Conservation (phyloP, 2,888 invertebrate genomes). For the Anodontia alba region DNA sequence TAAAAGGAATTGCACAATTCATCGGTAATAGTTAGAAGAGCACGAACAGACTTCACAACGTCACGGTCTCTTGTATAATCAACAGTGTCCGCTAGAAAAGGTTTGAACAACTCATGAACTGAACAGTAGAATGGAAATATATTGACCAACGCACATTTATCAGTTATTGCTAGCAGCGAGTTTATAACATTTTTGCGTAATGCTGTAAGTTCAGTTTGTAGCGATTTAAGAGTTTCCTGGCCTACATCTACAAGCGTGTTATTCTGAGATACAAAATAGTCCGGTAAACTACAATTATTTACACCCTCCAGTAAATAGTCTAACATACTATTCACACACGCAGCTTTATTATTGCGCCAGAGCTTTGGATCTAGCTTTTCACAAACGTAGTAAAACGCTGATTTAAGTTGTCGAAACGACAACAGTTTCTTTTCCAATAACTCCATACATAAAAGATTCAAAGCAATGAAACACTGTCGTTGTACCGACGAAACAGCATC, state of each 20-base stretch:
- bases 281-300: conserved; percentile 60
- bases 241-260: conserved; percentile 66
- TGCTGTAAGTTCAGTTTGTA: conserved; percentile 60
- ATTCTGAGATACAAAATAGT: conserved; percentile 70
- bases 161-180: conserved; percentile 51
- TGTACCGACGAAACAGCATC: conserved; percentile 69
- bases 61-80: conserved; percentile 51
- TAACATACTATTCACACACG: conserved; percentile 61
- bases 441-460: conserved; percentile 62
- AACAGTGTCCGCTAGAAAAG: conserved; percentile 58
- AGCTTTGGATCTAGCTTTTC: conserved; percentile 64
- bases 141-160: conserved; percentile 64
- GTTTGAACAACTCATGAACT: conserved; percentile 57
- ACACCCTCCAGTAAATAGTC: conserved; percentile 65
- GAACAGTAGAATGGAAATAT: conserved; percentile 68
- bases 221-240: conserved; percentile 46
- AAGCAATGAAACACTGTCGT: conserved; percentile 65
- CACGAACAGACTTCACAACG: conserved; percentile 51
- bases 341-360: conserved; percentile 68
- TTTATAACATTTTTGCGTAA: conserved; percentile 56
- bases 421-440: conserved; percentile 57
- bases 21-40: conserved; percentile 54
- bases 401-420: conserved; percentile 62
- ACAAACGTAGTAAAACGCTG: conserved; percentile 67
- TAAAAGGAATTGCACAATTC: conserved; percentile 68